phyloP scores from a whole-genome alignment of 23 tunicate genomes.

The Clavelina lepadiformis region DNA sequence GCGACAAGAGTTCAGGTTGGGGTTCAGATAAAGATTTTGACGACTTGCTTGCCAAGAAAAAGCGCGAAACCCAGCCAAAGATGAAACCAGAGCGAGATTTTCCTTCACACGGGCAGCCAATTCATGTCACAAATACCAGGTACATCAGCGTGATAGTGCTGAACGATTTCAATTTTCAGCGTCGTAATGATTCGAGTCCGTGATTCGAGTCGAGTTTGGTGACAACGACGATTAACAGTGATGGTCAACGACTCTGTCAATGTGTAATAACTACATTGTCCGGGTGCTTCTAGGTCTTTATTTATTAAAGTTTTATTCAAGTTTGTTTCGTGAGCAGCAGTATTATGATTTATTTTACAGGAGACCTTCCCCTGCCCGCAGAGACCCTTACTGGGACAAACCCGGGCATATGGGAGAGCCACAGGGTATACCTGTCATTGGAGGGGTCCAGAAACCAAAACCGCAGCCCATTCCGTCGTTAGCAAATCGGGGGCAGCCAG shows the following conservation, averaged over 20 bases:
- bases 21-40: slow-evolving; percentile 83
- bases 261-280: no score
- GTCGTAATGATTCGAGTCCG: no score
- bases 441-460: slow-evolving; percentile 45
- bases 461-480: slow-evolving; percentile 83
- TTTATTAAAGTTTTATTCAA: background rate
- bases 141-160: no score
- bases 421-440: slow-evolving; percentile 88
- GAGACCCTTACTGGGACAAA: slow-evolving; percentile 28
- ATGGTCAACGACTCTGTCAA: no score
- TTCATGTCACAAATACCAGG: slow-evolving; percentile 44
- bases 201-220: no score
- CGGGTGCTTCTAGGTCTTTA: no score
- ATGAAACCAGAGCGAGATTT: background rate
- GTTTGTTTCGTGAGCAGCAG: background rate
- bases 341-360: slow-evolving; percentile 6
- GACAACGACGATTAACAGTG: no score
- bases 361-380: slow-evolving; percentile 19
- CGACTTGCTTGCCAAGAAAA: slow-evolving; percentile 70
- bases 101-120: slow-evolving; percentile 11
- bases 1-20: slow-evolving; percentile 83
- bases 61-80: slow-evolving; percentile 43
- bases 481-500: slow-evolving; percentile 37
- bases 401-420: slow-evolving; percentile 45
- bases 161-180: no score